Conservation (phyloP, 2,113 vertebrate genomes). For the Lathamus discolor region DNA sequence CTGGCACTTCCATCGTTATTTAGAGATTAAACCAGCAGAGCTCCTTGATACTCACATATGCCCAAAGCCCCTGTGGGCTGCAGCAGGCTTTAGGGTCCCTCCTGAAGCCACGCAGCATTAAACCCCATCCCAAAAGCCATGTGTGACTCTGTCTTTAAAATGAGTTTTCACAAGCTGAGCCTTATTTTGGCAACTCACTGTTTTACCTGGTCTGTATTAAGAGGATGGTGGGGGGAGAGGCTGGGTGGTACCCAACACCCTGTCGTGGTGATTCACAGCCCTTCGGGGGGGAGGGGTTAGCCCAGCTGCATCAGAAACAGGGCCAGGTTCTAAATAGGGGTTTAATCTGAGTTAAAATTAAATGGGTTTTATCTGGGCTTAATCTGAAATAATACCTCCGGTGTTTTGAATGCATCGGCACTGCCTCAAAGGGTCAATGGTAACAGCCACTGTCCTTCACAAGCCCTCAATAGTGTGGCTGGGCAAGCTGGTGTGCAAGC, state of each 20-base stretch:
- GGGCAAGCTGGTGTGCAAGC: background rate
- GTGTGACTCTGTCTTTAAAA: background rate
- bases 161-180: background rate
- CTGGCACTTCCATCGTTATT: constrained; percentile 38
- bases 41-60: background rate
- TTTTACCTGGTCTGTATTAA: background rate
- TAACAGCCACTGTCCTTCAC: background rate
- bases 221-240: background rate
- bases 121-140: background rate
- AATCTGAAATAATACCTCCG: constrained; percentile 64
- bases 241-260: background rate
- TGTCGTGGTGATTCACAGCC: rapidly evolving
- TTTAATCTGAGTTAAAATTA: constrained; percentile 68
- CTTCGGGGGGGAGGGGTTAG: background rate
- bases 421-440: background rate
- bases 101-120: background rate
- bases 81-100: background rate
- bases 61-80: background rate
- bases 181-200: background rate
- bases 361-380: constrained; percentile 52
- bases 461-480: background rate
- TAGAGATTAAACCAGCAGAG: constrained; percentile 27
- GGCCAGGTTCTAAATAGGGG: constrained; percentile 42
- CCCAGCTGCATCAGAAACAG: background rate
- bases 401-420: background rate